A percentile compares a stretch with the other conserved stretches of the same genome.
Evolutionary conservation across 2,797 vertebrate species (phyloP).

Genomic region (Dendrocincla fuliginosa): DNA sequence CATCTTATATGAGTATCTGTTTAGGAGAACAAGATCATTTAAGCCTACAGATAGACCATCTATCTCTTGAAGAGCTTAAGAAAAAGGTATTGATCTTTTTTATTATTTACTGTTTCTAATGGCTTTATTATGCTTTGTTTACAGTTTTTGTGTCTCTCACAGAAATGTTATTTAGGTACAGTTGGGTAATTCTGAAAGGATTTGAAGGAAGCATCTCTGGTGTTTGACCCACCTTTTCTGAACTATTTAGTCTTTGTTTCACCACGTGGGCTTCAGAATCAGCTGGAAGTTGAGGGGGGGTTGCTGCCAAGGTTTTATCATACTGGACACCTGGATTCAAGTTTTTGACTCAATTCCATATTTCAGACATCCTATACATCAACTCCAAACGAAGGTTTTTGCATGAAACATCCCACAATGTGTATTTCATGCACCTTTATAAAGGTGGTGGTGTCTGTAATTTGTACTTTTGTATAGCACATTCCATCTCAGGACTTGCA

Average conservation of each 20-base stretch:
- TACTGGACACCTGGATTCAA: not conserved
- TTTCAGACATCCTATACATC: not conserved
- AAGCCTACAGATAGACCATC: constrained; percentile 80
- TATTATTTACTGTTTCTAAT: constrained; percentile 26
- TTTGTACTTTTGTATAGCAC: not conserved
- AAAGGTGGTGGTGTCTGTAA: not conserved
- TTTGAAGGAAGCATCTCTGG: not conserved
- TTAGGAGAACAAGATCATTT: constrained; percentile 80
- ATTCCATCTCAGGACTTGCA: not conserved
- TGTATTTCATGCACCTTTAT: not conserved
- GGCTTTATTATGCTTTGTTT: not conserved
- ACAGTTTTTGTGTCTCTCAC: not conserved
- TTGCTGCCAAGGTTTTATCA: not conserved
- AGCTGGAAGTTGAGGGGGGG: not conserved
- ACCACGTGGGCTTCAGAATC: not conserved
- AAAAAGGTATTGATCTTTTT: constrained; percentile 81
- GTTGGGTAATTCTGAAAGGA: not conserved
- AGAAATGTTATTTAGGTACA: not conserved
- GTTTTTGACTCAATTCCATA: not conserved
- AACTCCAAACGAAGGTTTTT: not conserved
- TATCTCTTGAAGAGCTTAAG: constrained; percentile 87
- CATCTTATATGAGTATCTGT: constrained; percentile 97
- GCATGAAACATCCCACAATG: not conserved
- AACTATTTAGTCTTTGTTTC: not conserved
- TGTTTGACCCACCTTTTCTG: not conserved